These are phyloP conservation scores for Chrysina gloriosa DNA, from an alignment of 2,888 invertebrate genomes.

Conservation along the genomic window DNA sequence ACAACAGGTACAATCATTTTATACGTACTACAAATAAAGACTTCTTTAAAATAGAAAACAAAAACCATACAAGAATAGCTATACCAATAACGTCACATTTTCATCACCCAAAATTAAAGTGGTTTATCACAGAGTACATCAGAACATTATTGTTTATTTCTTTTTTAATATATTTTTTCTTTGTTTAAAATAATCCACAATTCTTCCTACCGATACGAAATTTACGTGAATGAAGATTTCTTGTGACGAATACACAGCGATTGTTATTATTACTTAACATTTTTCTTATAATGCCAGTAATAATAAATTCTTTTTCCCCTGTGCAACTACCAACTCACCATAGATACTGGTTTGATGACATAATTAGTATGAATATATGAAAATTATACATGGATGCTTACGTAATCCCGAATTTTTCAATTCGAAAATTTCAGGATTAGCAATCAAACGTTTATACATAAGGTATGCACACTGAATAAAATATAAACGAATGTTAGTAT, in stretches of 20 bases:
- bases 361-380: neutral
- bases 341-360: neutral
- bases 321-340: neutral
- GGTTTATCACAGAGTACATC: constrained; percentile 35
- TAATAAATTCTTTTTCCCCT: neutral
- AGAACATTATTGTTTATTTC: constrained; percentile 27
- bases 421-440: too few species aligned
- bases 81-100: constrained; percentile 34
- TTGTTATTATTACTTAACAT: neutral
- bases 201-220: neutral
- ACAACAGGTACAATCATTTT: constrained; percentile 37
- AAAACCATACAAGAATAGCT: constrained; percentile 26
- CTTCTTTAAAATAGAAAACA: constrained; percentile 22
- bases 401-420: too few species aligned
- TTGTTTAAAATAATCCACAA: constrained; percentile 6
- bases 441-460: neutral
- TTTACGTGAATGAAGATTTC: neutral
- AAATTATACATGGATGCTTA: neutral
- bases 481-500: neutral
- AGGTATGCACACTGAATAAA: neutral
- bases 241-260: constrained; percentile 1
- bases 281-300: neutral
- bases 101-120: constrained; percentile 30
- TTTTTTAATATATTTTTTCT: constrained; percentile 4
- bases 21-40: constrained; percentile 30